A percentile compares a stretch with the other conserved stretches of the same genome.
Evolutionary conservation across 2,113 vertebrate species (phyloP).

Genomic region (Maccullochella peelii): DNA sequence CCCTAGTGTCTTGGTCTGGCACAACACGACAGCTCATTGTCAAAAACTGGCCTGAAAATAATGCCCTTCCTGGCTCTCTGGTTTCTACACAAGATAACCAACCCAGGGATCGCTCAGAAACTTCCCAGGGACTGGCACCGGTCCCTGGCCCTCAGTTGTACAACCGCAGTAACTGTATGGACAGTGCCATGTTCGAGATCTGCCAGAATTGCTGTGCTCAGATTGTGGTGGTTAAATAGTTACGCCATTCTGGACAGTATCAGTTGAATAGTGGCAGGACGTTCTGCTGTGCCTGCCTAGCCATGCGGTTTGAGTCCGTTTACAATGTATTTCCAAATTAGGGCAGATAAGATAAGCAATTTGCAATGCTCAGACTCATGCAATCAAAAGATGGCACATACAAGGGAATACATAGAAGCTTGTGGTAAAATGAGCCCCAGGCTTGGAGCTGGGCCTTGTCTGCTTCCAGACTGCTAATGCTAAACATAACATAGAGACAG

Average conservation of each 20-base stretch:
- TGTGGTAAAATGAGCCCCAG: constrained; percentile 60
- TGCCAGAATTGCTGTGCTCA: constrained; percentile 56
- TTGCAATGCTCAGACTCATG: constrained; percentile 42
- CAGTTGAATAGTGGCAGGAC: constrained; percentile 40
- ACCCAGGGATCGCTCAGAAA: constrained; percentile 37
- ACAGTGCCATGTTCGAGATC: constrained; percentile 44
- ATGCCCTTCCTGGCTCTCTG: constrained; percentile 30
- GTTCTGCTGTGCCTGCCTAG: constrained; percentile 31
- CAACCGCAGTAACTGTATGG: constrained; percentile 45
- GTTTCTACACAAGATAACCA: constrained; percentile 54
- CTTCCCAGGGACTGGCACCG: constrained; percentile 55
- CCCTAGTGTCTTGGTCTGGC: constrained; percentile 7
- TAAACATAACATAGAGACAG: constrained; percentile 49
- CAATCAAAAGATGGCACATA: constrained; percentile 62
- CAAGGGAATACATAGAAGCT: constrained; percentile 13
- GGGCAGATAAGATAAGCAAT: constrained; percentile 58
- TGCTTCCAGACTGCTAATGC: constrained; percentile 52
- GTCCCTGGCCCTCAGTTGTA: constrained; percentile 47
- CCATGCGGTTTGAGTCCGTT: constrained; percentile 55
- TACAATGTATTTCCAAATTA: constrained; percentile 54
- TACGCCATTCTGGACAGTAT: constrained; percentile 51
- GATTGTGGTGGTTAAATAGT: constrained; percentile 50
- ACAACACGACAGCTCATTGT: not conserved
- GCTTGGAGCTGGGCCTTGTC: constrained; percentile 32
- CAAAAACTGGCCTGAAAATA: constrained; percentile 24